Evolutionary conservation across 2,113 vertebrate genomes (phyloP), one percentile per base, ranked within the genome.

Genomic region (Bubo bubo): DNA sequence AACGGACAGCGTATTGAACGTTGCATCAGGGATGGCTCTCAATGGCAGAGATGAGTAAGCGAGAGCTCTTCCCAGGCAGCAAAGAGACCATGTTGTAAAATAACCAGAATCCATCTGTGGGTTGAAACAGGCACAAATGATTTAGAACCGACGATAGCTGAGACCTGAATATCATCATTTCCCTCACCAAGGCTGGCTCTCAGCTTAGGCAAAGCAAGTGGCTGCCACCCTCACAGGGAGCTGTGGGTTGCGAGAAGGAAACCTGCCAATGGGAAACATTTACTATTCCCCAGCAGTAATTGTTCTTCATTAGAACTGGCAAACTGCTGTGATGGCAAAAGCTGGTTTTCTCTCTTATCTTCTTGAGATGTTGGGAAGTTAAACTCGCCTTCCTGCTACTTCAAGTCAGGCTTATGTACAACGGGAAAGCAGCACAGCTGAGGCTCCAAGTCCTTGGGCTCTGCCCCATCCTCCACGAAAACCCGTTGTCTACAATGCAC

Each of bases 171-270:
- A 34, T 72, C 20, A 10, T 23, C 17, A 9, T 23, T 85, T 50
- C 30, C 34, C 49, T 56, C 60, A 27, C 7, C 70, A 11, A 32
- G 49, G 77, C 27, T 55, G 77, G 76, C 71, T 83, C 82, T 35
- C 24, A 52, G 91, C 62, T 79, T 10, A n/a, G 86, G 86, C 52
- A 88, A 39, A 95, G 88, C 62, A 64, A 91, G 91, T 55, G 88
- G 83, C 88, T 93, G 72, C 77, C 86, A 83, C 77, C 49, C 81
- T 90, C 43, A 35, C 0, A 7, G 68, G 43, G 85, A 92, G 79
- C 82, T 70, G 82, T 63, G 77, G 91, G 91, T 83, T 93, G 74
- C 2, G 5, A 81, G 80, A 45, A 92, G 86, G 82, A 75, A 63
- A 39, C 13, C 17, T 76, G 74, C 67, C 83, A 77, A 14, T 1